A percentile compares a stretch with the other conserved stretches of the same genome.
phyloP scores from a whole-genome alignment of 1,140 invertebrate species.

The Gyrodactylus bullatarudis region DNA sequence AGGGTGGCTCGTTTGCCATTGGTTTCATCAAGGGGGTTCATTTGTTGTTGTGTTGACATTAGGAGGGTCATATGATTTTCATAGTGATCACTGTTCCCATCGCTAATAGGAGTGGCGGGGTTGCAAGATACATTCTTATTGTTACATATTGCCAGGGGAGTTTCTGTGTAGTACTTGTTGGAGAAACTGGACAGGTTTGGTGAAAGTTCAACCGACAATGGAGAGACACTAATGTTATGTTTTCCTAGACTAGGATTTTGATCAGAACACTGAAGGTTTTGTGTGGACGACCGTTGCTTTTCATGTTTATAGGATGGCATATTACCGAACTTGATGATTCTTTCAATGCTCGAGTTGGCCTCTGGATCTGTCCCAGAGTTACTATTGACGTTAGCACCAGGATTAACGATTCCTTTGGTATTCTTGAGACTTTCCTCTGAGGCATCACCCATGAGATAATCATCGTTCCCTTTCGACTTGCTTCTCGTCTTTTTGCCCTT shows the following conservation, averaged over 20 bases:
- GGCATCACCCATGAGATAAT: neutral
- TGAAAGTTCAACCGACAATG: neutral
- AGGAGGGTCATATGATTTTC: neutral
- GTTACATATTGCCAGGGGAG: too few species aligned
- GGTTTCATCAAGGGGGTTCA: too few species aligned
- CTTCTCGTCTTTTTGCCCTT: neutral
- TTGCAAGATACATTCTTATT: neutral
- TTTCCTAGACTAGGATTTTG: neutral
- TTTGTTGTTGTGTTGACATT: neutral
- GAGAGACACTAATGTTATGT: neutral
- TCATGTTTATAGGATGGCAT: slow-evolving; percentile 4
- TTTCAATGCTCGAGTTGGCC: slow-evolving; percentile 1
- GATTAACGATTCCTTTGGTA: neutral
- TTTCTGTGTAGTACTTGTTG: neutral
- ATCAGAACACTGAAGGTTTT: neutral
- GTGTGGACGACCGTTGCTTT: neutral
- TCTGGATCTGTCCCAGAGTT: neutral
- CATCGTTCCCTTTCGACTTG: neutral
- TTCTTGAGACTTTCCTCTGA: neutral
- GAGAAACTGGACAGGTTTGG: neutral
- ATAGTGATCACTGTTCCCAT: neutral
- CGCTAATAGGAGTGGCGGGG: neutral
- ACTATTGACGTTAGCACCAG: neutral
- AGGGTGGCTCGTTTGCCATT: neutral
- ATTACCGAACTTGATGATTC: slow-evolving; percentile 4